Evolutionary conservation across 2,113 vertebrate species (phyloP), one percentile per base, ranked within the genome.

Genomic region (Nerophis ophidion): DNA sequence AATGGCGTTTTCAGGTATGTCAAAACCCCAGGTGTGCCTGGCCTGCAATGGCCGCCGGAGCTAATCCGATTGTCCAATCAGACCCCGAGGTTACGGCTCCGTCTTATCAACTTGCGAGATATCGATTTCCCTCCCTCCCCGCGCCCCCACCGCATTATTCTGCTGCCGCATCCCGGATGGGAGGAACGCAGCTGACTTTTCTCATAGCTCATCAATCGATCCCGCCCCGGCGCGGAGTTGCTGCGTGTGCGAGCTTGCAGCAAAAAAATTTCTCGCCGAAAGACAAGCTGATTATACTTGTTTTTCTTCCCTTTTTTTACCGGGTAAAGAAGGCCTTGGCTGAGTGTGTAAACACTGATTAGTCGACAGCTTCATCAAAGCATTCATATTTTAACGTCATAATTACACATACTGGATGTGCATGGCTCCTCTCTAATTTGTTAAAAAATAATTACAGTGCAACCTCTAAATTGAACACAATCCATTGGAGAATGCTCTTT

Each of bases 1-100:
- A 6, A 17, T 56, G 13, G 13, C 10, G 12, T 44, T 14, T 10
- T 42, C 40, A 57, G n/a, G 17, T 9, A 33, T n/a, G 6, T 16
- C 13, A 34, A 47, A 34, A 35, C 9, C 64, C 69, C 62, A 44
- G 50, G 47, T 44, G 17, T 40, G 16, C 16, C 38, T 53, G 13
- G 61, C 61, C 60, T 65, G 26, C 3, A 59, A 68, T 63, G 62
- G 76, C 77, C 76, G 68, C 68, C 14, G 48, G 35, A 68, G 70
- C 70, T 81, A 82, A 88, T 86, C 80, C 81, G 79, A 84, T 82
- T 75, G 80, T 85, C 79, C 84, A 80, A 85, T 85, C 79, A 80
- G 76, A 82, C 76, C 72, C 63, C 17, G 66, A 74, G 81, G 80
- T 77, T 77, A 81, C 65, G 70, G 82, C 76, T 79, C 77, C 61